Base-by-base conservation (phyloP, 2,113 vertebrate species). In the Callorhinus ursinus region DNA sequence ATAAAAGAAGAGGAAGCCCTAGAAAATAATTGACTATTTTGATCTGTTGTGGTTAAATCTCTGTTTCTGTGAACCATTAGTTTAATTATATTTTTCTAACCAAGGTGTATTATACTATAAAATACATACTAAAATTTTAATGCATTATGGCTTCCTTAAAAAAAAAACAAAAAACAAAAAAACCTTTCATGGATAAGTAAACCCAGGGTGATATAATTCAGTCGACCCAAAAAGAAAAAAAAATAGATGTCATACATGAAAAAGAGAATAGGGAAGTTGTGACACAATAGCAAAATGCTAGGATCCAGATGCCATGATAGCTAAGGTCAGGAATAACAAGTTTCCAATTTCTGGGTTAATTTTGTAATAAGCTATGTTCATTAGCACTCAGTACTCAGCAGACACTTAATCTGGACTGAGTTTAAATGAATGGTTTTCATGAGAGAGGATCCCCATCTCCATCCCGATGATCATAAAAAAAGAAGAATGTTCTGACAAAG, bases 261-360 rank as follows among this genome's bases (percentile, higher is more conserved):
- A 77, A 88, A 55, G 22, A 83, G 46, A 83, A 61, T 33, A 36
- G 31, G n/a, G 39, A 74, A 88, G 71, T 77, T 88, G 59, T 71
- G 21, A 92, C 61, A 63, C 12, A 83, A 94, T 59, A 51, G 31
- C 9, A 82, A 92, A 88, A 51, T 95, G 28, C 39, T 76, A 31
- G 12, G 53, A 79, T 77, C 8, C 19, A 46, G 51, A 69, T 83
- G 33, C 33, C 76, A 51, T 31, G 22, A 71, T 95, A 88, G 46
- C 22, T 53, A 89, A 95, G 61, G 77, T 63, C 51, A 92, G 71
- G 42, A 95, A 82, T 57, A 88, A 79, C 53, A 96, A 69, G 28
- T 90, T 93, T 90, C 85, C 28, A 85, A 63, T 93, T 96, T 95
- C 84, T 67, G 57, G 39, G 46, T 82, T 94, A 94, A 91, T 94